A percentile compares a stretch with the other conserved stretches of the same genome.
Conservation (phyloP, 2,113 vertebrate genomes). For the Martes martes region DNA sequence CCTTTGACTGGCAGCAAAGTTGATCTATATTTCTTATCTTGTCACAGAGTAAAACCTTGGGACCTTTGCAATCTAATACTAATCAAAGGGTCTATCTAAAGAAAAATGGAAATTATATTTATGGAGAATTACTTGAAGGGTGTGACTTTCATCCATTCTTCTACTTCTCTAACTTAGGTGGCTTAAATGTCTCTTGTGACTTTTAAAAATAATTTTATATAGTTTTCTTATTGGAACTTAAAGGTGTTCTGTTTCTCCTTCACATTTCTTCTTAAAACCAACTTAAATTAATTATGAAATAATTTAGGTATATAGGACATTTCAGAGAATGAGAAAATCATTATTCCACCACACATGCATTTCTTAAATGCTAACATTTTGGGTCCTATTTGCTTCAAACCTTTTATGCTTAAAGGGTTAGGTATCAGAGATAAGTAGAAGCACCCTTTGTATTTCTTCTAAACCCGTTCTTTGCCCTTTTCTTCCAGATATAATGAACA, state of each 20-base stretch:
- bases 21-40: not conserved
- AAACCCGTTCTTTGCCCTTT: not conserved
- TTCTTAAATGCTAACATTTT: not conserved
- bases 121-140: not conserved
- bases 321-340: not conserved
- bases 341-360: not conserved
- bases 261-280: not conserved
- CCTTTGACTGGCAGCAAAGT: not conserved
- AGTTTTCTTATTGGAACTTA: not conserved
- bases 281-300: not conserved
- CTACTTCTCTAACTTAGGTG: not conserved
- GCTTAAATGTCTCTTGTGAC: not conserved
- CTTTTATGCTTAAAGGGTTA: not conserved
- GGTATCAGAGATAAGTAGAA: not conserved
- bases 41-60: not conserved
- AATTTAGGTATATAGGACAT: not conserved
- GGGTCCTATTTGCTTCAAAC: not conserved
- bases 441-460: not conserved
- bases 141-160: not conserved
- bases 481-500: not conserved
- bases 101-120: not conserved
- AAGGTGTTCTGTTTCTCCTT: not conserved
- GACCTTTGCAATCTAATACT: not conserved
- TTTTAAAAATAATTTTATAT: not conserved
- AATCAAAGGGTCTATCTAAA: not conserved